Evolutionary conservation across 2,888 invertebrate species (phyloP).

Genomic region (Tanypteryx hageni): DNA sequence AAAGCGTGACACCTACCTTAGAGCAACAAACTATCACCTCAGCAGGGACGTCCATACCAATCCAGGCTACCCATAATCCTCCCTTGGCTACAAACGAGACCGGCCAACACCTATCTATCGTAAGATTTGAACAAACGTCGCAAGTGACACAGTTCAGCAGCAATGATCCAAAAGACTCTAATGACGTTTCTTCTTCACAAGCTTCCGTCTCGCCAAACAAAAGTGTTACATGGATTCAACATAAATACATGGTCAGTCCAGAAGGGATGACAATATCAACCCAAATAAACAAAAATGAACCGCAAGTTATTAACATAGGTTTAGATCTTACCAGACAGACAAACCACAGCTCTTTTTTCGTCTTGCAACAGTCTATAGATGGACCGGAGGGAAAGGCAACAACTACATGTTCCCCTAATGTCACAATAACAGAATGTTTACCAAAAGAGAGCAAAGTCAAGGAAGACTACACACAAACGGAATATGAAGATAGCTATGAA

Average conservation of each 20-base stretch:
- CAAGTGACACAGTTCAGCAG: not conserved
- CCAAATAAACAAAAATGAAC: not conserved
- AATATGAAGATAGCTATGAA: too few species aligned
- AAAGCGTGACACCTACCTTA: not conserved
- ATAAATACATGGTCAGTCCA: not conserved
- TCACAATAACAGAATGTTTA: too few species aligned
- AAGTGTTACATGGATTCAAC: not conserved
- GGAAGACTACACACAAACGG: too few species aligned
- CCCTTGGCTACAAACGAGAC: too few species aligned
- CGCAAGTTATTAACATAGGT: not conserved
- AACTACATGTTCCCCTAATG: too few species aligned
- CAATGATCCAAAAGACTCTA: not conserved
- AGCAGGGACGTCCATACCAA: too few species aligned
- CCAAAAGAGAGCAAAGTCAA: too few species aligned
- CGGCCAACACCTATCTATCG: too few species aligned
- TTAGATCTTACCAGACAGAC: not conserved
- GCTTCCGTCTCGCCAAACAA: not conserved
- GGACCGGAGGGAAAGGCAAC: not conserved
- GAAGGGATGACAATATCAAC: not conserved
- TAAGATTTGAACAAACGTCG: not conserved
- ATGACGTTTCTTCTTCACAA: not conserved
- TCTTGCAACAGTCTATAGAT: not conserved
- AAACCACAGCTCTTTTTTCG: not conserved
- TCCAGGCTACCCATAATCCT: too few species aligned
- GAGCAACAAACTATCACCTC: too few species aligned